These are phyloP conservation scores for Erebia aethiops DNA, from an alignment of 2,888 invertebrate species.

Conservation along the genomic window DNA sequence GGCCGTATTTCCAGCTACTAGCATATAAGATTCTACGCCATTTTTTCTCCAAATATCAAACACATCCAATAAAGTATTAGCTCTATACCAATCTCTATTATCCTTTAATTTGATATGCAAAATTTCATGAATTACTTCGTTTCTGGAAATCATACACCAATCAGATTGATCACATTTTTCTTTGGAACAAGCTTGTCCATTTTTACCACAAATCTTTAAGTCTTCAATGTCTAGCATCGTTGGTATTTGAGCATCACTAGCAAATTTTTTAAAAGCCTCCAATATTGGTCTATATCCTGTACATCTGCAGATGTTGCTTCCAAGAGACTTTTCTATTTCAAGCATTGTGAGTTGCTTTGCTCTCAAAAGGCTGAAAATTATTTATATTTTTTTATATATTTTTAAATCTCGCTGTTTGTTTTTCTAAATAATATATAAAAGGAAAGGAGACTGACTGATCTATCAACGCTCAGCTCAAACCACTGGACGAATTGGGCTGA, in stretches of 20 bases:
- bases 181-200: constrained; percentile 39
- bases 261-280: constrained; percentile 89
- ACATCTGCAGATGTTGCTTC: constrained; percentile 90
- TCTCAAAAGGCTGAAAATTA: constrained; percentile 38
- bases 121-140: constrained; percentile 60
- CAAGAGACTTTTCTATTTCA: constrained; percentile 88
- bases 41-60: constrained; percentile 69
- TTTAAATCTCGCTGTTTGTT: too few relatives aligned
- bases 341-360: constrained; percentile 75
- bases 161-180: constrained; percentile 44
- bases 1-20: constrained; percentile 89
- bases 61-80: constrained; percentile 72
- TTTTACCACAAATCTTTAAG: constrained; percentile 47
- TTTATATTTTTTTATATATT: too few relatives aligned
- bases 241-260: constrained; percentile 78
- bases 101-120: constrained; percentile 60
- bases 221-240: constrained; percentile 67
- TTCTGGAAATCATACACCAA: constrained; percentile 68
- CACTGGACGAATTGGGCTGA: too few relatives aligned
- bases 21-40: constrained; percentile 77
- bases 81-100: constrained; percentile 79
- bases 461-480: too few relatives aligned
- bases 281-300: constrained; percentile 91
- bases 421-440: too few relatives aligned
- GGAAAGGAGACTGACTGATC: too few relatives aligned